Conservation (phyloP, 1,140 invertebrate species). For the Battus philenor region DNA sequence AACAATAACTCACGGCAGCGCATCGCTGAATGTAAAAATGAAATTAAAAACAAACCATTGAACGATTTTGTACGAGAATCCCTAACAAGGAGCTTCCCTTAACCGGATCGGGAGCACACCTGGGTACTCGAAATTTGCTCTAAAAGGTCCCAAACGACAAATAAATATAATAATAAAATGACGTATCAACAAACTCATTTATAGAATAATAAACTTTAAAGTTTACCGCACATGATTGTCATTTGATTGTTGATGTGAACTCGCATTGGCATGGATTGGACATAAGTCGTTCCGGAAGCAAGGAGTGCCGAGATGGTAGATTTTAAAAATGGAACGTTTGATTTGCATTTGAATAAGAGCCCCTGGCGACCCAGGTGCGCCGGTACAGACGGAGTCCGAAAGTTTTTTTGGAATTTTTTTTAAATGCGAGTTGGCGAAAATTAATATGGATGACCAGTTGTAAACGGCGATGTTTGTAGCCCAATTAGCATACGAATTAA, state of each 20-base stretch:
- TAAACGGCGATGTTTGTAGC: conserved; percentile 46
- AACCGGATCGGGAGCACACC: conserved; percentile 74
- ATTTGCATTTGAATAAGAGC: conserved; percentile 75
- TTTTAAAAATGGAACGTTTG: conserved; percentile 76
- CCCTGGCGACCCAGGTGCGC: conserved; percentile 71
- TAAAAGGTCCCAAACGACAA: conserved; percentile 72
- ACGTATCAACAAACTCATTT: conserved; percentile 21
- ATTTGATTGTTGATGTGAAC: conserved; percentile 14
- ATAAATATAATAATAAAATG: conserved; percentile 20
- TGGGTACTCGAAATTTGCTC: conserved; percentile 71
- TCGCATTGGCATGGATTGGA: conserved; percentile 43
- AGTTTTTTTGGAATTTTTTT: conserved; percentile 21
- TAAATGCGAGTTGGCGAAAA: conserved; percentile 41
- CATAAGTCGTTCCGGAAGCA: conserved; percentile 72
- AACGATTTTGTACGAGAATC: conserved; percentile 72
- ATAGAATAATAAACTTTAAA: conserved; percentile 19
- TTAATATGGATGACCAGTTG: conserved; percentile 67
- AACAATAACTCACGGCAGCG: conserved; percentile 58
- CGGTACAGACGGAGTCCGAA: conserved; percentile 56
- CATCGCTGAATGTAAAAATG: conserved; percentile 62
- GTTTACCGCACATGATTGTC: not conserved
- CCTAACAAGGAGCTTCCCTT: conserved; percentile 73
- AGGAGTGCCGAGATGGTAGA: conserved; percentile 71
- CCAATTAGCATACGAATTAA: conserved; percentile 53
- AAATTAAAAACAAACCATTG: conserved; percentile 76